Percentiles rank a stretch among this genome's conserved stretches.
phyloP scores from a whole-genome alignment of 2,113 vertebrate species.

The Menidia beryllina region DNA sequence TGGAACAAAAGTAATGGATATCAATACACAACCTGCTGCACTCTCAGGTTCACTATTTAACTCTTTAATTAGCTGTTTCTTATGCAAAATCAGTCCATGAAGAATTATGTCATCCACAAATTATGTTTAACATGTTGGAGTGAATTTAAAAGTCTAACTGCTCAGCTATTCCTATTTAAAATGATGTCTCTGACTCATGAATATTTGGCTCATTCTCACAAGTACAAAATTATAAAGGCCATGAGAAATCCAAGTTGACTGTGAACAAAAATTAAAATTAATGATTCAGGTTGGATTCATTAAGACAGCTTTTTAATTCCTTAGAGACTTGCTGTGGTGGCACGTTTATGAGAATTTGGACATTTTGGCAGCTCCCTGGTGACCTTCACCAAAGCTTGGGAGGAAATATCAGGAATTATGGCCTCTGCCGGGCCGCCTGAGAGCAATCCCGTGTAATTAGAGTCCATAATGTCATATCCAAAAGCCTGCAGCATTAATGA shows the following conservation, averaged over 20 bases:
- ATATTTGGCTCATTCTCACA: constrained; percentile 24
- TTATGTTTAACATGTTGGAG: constrained; percentile 15
- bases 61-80: constrained; percentile 29
- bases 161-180: not conserved
- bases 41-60: no score
- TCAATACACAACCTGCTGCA: constrained; percentile 17
- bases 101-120: constrained; percentile 28
- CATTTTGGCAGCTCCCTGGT: constrained; percentile 58
- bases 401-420: constrained; percentile 57
- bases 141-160: constrained; percentile 1
- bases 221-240: constrained; percentile 34
- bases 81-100: constrained; percentile 18
- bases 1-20: constrained; percentile 28
- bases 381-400: constrained; percentile 70
- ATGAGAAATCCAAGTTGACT: constrained; percentile 54
- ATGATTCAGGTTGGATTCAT: constrained; percentile 49
- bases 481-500: constrained; percentile 1
- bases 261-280: constrained; percentile 57
- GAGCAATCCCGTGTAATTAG: constrained; percentile 60
- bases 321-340: constrained; percentile 38
- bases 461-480: constrained; percentile 47
- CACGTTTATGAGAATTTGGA: constrained; percentile 43
- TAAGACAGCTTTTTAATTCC: constrained; percentile 53
- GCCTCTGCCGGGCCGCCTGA: constrained; percentile 38
- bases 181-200: constrained; percentile 1